Evolutionary conservation across 2,113 vertebrate species (phyloP), one percentile per base, ranked within the genome.

Genomic region (Pygoscelis adeliae): DNA sequence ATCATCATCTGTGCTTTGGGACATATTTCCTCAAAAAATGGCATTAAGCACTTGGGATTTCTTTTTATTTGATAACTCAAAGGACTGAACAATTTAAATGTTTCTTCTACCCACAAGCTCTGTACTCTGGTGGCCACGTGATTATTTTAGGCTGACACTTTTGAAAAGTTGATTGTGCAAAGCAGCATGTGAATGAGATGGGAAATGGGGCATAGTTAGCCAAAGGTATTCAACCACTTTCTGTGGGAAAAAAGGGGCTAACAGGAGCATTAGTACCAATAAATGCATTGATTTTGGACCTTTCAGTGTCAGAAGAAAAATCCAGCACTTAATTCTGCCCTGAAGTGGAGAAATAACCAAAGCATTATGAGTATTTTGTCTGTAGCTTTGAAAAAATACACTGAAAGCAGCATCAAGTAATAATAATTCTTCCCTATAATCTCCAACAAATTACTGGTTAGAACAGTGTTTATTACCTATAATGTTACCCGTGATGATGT

Each of bases 161-260:
- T 38, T 23, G 34, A 4, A 10, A 42, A 22, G 11, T 1, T 38
- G 58, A 9, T 13, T 0, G 9, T n/a, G 27, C 44, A n/a, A 38
- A 46, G 70, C 61, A 34, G 55, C 34, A 5, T 0, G 14, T 32
- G 42, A 49, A 49, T 32, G 69, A 71, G 65, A 34, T 49, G 71
- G 30, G 55, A n/a, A 23, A 46, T 1, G 67, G 77, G 55, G 36
- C 10, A 6, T 4, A 8, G 69, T 2, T n/a, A 73, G 71, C 16
- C 62, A 13, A 10, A 49, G 71, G n/a, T 2, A 12, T 7, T 56
- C 38, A 66, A 19, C 15, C 25, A 2, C 32, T 17, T 36, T 25
- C 59, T 53, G 1, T 2, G 23, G 38, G 7, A 1, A 11, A 38
- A 17, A 15, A 15, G 36, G 59, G 22, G 9, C 30, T 26, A 13